Base-by-base conservation (phyloP, 2,888 invertebrate genomes). In the Eilema griseolum region DNA sequence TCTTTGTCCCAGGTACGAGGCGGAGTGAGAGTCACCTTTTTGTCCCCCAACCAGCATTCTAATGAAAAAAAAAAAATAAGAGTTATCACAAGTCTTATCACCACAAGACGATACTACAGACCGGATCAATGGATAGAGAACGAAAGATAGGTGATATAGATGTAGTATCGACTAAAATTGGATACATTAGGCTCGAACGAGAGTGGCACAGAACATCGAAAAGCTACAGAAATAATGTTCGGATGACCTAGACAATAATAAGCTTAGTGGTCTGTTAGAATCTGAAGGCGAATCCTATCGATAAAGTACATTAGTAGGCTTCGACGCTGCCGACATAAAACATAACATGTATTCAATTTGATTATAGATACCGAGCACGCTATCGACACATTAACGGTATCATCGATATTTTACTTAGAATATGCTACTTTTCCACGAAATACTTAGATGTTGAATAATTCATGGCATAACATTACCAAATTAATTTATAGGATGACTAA, bases 401-500 rank as follows among this genome's bases (percentile, higher is more conserved):
- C 37, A 31, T 59, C 66, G 23, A 66, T 61, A 70, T 56, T 66
- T 66, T 57, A 70, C 31, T 61, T 20, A 57, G 56, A 61, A 57
- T 52, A 37, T 57, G 46, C 23, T 56, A 46, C 26, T 69, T 66
- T 23, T 57, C 56, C 57, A 71, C 69, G 67, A 69, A 62, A 70
- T 2, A 67, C 63, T 67, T 70, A 57, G 10, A 67, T 72, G 61
- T 67, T 74, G 71, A 82, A 81, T 81, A 71, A 81, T 82, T 80
- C 82, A 80, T 77, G 68, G 64, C 66, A 69, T 66, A 82, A 70
- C 59, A 70, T 72, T 72, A 59, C 71, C 67, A 73, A 80, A 78
- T 80, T 82, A 82, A 81, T 81, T 80, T 76, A 82, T 80, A 78
- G 80, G 72, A 73, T 73, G 72, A 74, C 67, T 82, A 82, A 78